Percentiles rank a stretch among this genome's conserved stretches.
Evolutionary conservation across 2,888 invertebrate species (phyloP).

Genomic region (Macrosoma leucophasiata): DNA sequence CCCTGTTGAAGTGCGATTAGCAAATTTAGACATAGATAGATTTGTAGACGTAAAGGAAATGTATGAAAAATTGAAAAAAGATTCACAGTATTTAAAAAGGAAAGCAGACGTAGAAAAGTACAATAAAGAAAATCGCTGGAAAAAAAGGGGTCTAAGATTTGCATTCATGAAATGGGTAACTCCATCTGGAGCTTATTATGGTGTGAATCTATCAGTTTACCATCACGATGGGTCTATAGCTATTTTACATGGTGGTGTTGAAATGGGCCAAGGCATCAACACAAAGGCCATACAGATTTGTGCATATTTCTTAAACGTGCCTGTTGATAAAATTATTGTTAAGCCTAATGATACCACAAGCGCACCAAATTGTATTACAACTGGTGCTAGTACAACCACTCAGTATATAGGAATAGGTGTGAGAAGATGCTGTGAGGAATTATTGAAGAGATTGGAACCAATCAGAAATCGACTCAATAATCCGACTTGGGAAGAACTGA

Average conservation of each 20-base stretch:
- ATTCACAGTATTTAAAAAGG: constrained; percentile 56
- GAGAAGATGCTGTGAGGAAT: constrained; percentile 57
- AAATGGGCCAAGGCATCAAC: constrained; percentile 84
- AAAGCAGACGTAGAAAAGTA: constrained; percentile 55
- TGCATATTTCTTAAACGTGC: constrained; percentile 78
- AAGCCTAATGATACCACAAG: constrained; percentile 77
- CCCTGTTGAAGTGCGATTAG: constrained; percentile 60
- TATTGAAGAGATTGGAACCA: constrained; percentile 57
- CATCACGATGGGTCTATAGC: constrained; percentile 78
- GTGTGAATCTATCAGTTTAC: constrained; percentile 75
- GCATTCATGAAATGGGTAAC: constrained; percentile 70
- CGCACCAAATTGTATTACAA: constrained; percentile 77
- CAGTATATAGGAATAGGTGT: constrained; percentile 76
- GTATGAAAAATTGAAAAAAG: constrained; percentile 55
- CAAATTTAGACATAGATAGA: constrained; percentile 36
- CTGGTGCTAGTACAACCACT: constrained; percentile 81
- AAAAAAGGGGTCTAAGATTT: constrained; percentile 71
- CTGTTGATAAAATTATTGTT: constrained; percentile 77
- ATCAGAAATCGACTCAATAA: constrained; percentile 44
- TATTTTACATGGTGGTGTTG: constrained; percentile 78
- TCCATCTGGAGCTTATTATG: constrained; percentile 63
- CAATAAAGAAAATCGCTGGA: constrained; percentile 81
- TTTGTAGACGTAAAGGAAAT: constrained; percentile 45
- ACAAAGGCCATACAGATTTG: constrained; percentile 81
- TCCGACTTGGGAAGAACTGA: constrained; percentile 64